Base-by-base conservation (phyloP, 2,888 invertebrate genomes). In the Mellilla xanthometata region DNA sequence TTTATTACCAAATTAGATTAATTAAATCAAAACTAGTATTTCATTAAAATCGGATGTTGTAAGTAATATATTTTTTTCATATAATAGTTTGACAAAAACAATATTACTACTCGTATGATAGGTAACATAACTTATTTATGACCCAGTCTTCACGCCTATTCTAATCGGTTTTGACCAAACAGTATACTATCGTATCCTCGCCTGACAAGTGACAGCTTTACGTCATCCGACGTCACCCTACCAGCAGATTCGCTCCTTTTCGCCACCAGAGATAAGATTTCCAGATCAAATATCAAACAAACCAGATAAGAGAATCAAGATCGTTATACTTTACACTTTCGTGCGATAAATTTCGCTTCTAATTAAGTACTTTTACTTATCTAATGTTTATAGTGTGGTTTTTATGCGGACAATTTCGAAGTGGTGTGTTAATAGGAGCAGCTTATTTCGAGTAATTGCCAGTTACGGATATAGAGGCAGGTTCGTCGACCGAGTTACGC, bases 301-400 rank as follows among this genome's bases (percentile, higher is more conserved):
- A 58, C 30, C 38, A 68, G 83, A 83, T 82, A 84, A 81, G 65
- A 59, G 65, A 67, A 72, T 68, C 70, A 80, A 63, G 83, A 84
- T 84, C 84, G 81, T 84, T 83, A 84, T 75, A 84, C 83, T 83
- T 82, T 84, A 73, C 83, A 77, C 80, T 82, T 78, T 78, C 67
- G 56, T 60, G 72, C 57, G 80, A 80, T 81, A 80, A 72, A 68
- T 72, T 75, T 74, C 41, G 68, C 60, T 62, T 68, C 71, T 71
- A 69, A 76, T 73, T 68, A 69, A 68, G 64, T 71, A 64, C 65
- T 64, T 65, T 65, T 63, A 60, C 55, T 63, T 54, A 58, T 64
- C 62, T 68, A 68, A 69, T 63, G 64, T 64, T 60, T 50, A 47
- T 48, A 46, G 58, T 53, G 50, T 62, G 53, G 47, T 58, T 38